Evolutionary conservation across 1,140 invertebrate genomes (phyloP), one percentile per base, ranked within the genome.

Genomic region (Papilio aristodemus): DNA sequence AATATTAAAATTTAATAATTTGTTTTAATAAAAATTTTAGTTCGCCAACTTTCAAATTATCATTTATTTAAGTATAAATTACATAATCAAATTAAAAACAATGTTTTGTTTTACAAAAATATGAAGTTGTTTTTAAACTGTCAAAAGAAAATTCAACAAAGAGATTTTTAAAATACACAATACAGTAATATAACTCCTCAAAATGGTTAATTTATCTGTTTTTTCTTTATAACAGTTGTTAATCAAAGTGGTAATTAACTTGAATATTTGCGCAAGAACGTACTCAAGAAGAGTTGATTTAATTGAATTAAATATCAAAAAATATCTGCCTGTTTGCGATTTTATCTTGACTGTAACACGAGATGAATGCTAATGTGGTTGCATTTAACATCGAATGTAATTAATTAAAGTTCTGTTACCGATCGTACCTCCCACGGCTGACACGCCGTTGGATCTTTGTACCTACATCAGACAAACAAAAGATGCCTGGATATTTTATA

Each of bases 331-430:
- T 39, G 6, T 1, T 1, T 10, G 8, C 14, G 59, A 62, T 62
- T 17, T 37, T 37, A 62, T 62, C 59, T 37, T 9, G 36, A 38
- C 8, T 27, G 32, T 62, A 62, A 62, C 32, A 62, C 32, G 59
- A 36, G 32, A 62, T 62, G 59, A 14, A 37, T 62, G 27, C 59
- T 62, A 62, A 62, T 62, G 7, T 62, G 59, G 36, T 10, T 62
- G 59, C 59, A 36, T 36, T 62, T 62, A 37, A 62, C 7, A 62
- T 11, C 36, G 59, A 39, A 19, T 37, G 32, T 36, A 62, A 62
- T 62, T 62, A 62, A 62, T 62, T 36, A 60, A 37, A 8, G 14
- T 62, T 36, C 4, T 38, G 27, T 11, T 62, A 62, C 59, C 9
- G 59, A 62, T 39, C n/a, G 59, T 19, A 4, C 59, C 59, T 38